Evolutionary conservation across 2,113 vertebrate genomes (phyloP), one percentile per base, ranked within the genome.

Genomic region (Caranx melampygus): DNA sequence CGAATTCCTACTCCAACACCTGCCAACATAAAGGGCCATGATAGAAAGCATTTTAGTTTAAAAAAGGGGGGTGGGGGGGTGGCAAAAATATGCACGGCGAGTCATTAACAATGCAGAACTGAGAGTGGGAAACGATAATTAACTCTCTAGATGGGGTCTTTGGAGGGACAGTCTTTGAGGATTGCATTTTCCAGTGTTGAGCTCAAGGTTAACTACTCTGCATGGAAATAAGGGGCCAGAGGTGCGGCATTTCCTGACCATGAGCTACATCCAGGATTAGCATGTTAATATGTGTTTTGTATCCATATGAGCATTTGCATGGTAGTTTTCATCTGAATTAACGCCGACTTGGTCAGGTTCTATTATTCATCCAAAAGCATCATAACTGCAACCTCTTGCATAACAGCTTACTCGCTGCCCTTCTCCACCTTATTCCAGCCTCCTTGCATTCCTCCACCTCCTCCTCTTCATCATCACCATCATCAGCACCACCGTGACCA

Each of bases 191-290:
- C 70, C 72, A 88, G 59, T 15, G 62, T 62, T 86, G 75, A 90
- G 78, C 82, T 87, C 61, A 70, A 83, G 83, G 85, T 90, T 89
- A 90, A 91, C 67, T 85, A 87, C 71, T 87, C 75, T 79, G 80
- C 54, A 86, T 88, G 69, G 83, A 84, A 92, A 91, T 86, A 81
- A 65, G 73, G 73, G 75, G 79, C 61, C 67, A 81, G 47, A 80
- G 79, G 76, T 82, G 63, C 61, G 63, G 59, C 59, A 42, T 65
- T 88, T 79, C 61, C 81, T 85, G 86, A 88, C 87, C 78, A 81
- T 12, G 15, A 90, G 86, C 64, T 66, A 84, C 58, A 81, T 63
- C 65, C 60, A 77, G 74, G 60, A 90, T 87, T 86, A 85, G 31
- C 81, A 88, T 86, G 70, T 72, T 86, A 89, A 89, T 86, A 52